A percentile compares a stretch with the other conserved stretches of the same genome.
Evolutionary conservation across 2,113 vertebrate genomes (phyloP).

Genomic region (Sceloporus tristichus): DNA sequence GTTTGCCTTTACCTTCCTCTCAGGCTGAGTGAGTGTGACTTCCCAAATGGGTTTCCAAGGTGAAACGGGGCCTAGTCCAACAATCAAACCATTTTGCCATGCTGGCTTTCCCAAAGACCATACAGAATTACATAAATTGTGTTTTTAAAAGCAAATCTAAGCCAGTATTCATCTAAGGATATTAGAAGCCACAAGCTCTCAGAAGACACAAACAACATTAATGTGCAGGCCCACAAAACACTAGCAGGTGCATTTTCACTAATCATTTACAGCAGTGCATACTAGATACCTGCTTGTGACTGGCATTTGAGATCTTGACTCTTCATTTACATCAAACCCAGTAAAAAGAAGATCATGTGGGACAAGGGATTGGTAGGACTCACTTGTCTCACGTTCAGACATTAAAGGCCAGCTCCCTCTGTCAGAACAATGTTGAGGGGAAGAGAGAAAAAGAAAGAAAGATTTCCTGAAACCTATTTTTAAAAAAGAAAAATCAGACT

Average conservation of each 20-base stretch:
- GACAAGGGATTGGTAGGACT: not conserved
- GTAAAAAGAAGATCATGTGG: slow-evolving; percentile 14
- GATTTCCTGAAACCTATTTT: not conserved
- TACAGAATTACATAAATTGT: not conserved
- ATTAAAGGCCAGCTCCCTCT: slow-evolving; percentile 6
- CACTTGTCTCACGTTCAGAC: not conserved
- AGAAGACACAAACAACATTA: not conserved
- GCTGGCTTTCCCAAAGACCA: not conserved
- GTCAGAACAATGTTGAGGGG: not conserved
- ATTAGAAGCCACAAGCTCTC: not conserved
- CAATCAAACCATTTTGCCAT: too few species aligned
- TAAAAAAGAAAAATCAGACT: not conserved
- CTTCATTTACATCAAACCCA: slow-evolving; percentile 27
- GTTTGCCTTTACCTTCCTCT: too few species aligned
- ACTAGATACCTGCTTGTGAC: slow-evolving; percentile 4
- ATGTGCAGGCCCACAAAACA: not conserved
- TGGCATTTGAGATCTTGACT: slow-evolving; percentile 3
- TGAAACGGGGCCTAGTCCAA: too few species aligned
- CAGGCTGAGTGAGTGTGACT: too few species aligned
- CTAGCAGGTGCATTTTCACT: not conserved
- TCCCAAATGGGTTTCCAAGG: too few species aligned
- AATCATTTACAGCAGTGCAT: not conserved
- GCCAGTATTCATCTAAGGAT: not conserved
- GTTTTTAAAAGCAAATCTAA: not conserved
- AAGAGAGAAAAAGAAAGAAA: not conserved